Conservation (phyloP, 2,113 vertebrate species). For the Crotalus viridis region DNA sequence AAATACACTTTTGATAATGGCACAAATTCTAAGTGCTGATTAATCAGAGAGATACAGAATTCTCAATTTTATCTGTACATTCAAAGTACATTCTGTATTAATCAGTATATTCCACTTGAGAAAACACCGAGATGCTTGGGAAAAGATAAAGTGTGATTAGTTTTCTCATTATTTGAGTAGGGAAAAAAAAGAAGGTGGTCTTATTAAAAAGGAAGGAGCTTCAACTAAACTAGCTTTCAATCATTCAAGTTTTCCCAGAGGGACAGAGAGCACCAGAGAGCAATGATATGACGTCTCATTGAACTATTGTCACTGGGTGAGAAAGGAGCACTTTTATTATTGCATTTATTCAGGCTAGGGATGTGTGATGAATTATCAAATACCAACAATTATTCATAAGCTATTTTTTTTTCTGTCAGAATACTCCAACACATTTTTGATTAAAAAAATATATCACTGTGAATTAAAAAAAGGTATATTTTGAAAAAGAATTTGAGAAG, state of each 20-base stretch:
- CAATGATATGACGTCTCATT: not conserved
- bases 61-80: constrained; percentile 33
- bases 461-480: too few species aligned
- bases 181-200: not conserved
- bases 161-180: constrained; percentile 27
- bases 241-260: not conserved
- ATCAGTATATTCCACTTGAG: constrained; percentile 5
- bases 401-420: not conserved
- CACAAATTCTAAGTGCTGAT: constrained; percentile 46
- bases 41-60: constrained; percentile 38
- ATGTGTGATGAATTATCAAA: not conserved
- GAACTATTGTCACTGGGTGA: not conserved
- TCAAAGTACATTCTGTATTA: constrained; percentile 9
- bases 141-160: constrained; percentile 40
- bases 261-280: not conserved
- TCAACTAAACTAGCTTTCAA: not conserved
- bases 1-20: constrained; percentile 38
- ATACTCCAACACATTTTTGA: not conserved
- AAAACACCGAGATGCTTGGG: constrained; percentile 2
- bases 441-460: not conserved
- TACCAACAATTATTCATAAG: not conserved
- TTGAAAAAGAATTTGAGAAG: not conserved
- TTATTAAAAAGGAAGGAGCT: not conserved
- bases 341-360: not conserved
- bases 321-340: not conserved